Base-by-base conservation (phyloP, 2,113 vertebrate species). In the Dolichotis patagonum region DNA sequence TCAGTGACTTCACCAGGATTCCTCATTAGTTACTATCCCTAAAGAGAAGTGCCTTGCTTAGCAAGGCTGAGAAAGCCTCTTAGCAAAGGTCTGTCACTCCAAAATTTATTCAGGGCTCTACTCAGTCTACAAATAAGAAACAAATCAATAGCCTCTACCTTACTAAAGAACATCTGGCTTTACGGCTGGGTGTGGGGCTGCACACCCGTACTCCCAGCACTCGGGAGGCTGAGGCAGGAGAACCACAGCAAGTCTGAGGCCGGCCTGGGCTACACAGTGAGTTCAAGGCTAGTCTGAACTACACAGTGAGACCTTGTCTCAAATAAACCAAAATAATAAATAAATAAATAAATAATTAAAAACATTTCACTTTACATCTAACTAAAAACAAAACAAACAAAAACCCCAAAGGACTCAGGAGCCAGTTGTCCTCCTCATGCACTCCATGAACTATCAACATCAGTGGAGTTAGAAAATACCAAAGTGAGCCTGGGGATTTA, bases 101-200 rank as follows among this genome's bases (percentile, higher is more conserved):
- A 94, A 49, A 84, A 94, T 30, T 69, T 73, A 67, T 20, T 14
- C 12, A 87, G 75, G 49, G 82, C n/a, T 90, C 49, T 49, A 38
- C 49, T 81, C n/a, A 78, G n/a, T 71, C 52, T n/a, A 90, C 75
- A 80, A 52, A 69, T 54, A 92, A 91, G 49, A 92, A 94, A 71
- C 71, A 82, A 92, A 75, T 62, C 41, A 73, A 86, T 69, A 60
- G 24, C 32, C 93, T 75, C 54, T 19, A 49, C 71, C 71, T 75
- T 75, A 26, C 71, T 43, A 75, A 41, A 75, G 71, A 75, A 75
- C 20, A 20, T 20, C 35, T n/a, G 32, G n/a, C 35, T 69, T 38
- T 24, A 41, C 5, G 12, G 73, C 24, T 7, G 12, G 73, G 41
- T 41, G 4, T 75, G 22, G 41, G 46, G 73, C 24, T 2, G 5